Conservation (phyloP, 2,888 invertebrate species). For the Scelioninae gen. 1 region DNA sequence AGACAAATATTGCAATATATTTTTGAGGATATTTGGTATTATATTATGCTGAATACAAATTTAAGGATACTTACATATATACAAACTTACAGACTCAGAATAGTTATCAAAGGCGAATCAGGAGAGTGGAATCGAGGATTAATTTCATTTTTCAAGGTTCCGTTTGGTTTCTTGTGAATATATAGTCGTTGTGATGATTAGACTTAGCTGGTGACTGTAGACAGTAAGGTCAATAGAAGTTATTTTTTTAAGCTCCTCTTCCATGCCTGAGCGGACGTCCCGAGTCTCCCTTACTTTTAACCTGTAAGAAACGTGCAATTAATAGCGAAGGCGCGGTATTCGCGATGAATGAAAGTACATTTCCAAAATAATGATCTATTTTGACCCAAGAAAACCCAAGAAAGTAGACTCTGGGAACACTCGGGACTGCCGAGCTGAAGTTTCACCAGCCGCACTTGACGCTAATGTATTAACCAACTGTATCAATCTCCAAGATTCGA, state of each 20-base stretch:
- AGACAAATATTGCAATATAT: conserved; percentile 62
- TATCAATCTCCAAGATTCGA: too few species aligned
- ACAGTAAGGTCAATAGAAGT: conserved; percentile 33
- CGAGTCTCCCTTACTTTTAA: conserved; percentile 7
- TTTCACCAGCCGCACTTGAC: too few species aligned
- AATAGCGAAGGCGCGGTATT: neutral
- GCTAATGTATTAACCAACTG: too few species aligned
- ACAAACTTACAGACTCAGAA: conserved; percentile 41
- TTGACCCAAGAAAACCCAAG: conserved; percentile 45
- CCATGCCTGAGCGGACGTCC: too few species aligned
- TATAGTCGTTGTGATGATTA: conserved; percentile 60
- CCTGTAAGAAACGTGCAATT: conserved; percentile 29
- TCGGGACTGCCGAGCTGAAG: too few species aligned
- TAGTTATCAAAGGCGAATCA: conserved; percentile 35
- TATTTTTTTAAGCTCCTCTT: conserved; percentile 58
- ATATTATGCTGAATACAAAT: conserved; percentile 52
- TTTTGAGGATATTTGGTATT: conserved; percentile 65
- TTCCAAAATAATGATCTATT: conserved; percentile 56
- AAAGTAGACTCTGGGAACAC: conserved; percentile 39
- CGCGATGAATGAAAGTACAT: conserved; percentile 57
- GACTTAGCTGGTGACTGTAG: conserved; percentile 41
- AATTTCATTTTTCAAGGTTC: conserved; percentile 34
- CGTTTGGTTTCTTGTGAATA: conserved; percentile 52
- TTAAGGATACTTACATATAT: conserved; percentile 54
- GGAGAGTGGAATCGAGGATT: conserved; percentile 28